Evolutionary conservation across 2,113 vertebrate species (phyloP), one percentile per base, ranked within the genome.

Genomic region (Calyptomena viridis): DNA sequence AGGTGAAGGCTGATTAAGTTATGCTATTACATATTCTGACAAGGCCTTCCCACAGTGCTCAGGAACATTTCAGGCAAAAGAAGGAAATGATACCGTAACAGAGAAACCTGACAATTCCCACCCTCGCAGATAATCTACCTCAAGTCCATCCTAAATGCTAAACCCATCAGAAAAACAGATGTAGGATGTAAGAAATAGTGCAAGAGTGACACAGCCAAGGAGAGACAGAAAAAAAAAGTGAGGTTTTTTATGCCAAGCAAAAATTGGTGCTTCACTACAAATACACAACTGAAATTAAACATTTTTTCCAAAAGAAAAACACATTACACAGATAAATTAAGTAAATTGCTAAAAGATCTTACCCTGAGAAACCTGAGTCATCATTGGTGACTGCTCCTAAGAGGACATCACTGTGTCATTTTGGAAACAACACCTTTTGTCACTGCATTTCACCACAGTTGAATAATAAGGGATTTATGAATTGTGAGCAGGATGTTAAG

Each of bases 1-100:
- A 96, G 88, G 75, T 75, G 91, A 97, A 95, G 59, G 85, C 72
- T 90, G 93, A 96, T 31, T 75, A 92, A 93, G 37, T 81, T 86
- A 72, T 62, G 72, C 24, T 60, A 96, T 93, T 82, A 96, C 75
- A 52, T 86, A 90, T 88, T 93, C 73, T 92, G 78, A 95, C 87
- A 96, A 95, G 66, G 73, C 84, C 87, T 95, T 88, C 89, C 87
- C 58, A 53, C 79, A 84, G 72, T 24, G 28, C 53, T 83, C 72
- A 69, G 76, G 47, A 93, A 94, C 84, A 90, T 92, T 72, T 84
- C 35, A 94, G 71, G 56, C 62, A 93, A 74, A 62, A 66, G 39
- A 87, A 90, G 42, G 53, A 90, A 85, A 27, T 0, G 1, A 20
- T 50, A 81, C 19, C 64, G 53, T 88, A 94, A 68, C 56, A 75